Percentiles rank a stretch among this genome's conserved stretches.
phyloP scores from a whole-genome alignment of 2,797 vertebrate species.

The Scarus forsteni region DNA sequence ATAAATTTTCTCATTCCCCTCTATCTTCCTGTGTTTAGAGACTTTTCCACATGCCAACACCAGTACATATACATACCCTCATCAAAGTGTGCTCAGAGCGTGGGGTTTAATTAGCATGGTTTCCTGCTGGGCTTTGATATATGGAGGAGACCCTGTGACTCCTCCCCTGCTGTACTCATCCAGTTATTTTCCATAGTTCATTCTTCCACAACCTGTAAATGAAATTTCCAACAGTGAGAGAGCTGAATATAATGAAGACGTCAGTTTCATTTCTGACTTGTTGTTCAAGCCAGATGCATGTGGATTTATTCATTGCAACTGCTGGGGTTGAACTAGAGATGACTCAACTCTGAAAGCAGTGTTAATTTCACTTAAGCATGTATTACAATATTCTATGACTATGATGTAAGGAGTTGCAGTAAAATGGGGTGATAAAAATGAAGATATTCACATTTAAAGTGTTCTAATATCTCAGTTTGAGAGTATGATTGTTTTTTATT shows the following conservation, averaged over 20 bases:
- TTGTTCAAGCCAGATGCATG: background rate
- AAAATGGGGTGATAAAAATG: too few relatives aligned
- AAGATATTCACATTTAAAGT: too few relatives aligned
- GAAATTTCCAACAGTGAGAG: conserved; percentile 10
- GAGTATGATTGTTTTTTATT: too few relatives aligned
- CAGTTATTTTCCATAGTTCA: conserved; percentile 7
- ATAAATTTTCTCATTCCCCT: conserved; percentile 27
- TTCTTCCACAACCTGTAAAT: conserved; percentile 36
- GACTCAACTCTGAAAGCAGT: background rate
- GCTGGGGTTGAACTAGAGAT: background rate
- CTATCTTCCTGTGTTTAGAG: conserved; percentile 1
- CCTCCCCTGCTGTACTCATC: background rate
- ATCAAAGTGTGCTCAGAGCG: conserved; percentile 36
- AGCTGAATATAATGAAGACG: conserved; percentile 25
- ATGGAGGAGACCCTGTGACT: conserved; percentile 13
- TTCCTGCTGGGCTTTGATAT: conserved; percentile 44
- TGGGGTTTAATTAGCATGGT: conserved; percentile 51
- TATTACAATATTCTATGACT: background rate
- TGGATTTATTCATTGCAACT: background rate
- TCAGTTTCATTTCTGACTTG: conserved; percentile 33
- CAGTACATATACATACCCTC: background rate
- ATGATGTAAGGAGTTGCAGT: too few relatives aligned
- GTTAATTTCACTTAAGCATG: background rate
- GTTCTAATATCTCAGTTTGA: too few relatives aligned
- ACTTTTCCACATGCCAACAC: background rate